These are phyloP conservation scores for Aproaerema taeniolella DNA, from an alignment of 2,888 invertebrate genomes.

Conservation along the genomic window DNA sequence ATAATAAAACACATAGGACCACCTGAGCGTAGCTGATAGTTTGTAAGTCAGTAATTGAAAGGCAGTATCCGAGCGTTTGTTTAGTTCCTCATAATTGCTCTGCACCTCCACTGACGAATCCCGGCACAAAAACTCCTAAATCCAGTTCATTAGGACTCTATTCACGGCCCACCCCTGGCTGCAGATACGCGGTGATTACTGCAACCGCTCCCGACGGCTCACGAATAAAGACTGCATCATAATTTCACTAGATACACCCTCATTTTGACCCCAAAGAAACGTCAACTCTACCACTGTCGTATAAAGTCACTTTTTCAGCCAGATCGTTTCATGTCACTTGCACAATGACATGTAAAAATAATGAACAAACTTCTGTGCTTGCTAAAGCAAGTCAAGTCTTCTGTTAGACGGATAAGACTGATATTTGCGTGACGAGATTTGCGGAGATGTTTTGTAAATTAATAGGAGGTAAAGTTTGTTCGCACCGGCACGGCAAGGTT, in stretches of 20 bases:
- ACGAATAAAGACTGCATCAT: constrained; percentile 78
- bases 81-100: constrained; percentile 73
- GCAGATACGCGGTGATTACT: constrained; percentile 78
- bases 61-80: constrained; percentile 57
- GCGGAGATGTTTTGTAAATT: constrained; percentile 73
- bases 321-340: constrained; percentile 56
- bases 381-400: constrained; percentile 51
- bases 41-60: constrained; percentile 43
- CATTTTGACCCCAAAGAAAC: constrained; percentile 40
- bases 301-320: constrained; percentile 51
- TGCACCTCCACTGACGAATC: constrained; percentile 70
- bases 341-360: constrained; percentile 78
- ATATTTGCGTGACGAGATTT: constrained; percentile 37
- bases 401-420: constrained; percentile 32
- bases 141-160: constrained; percentile 78
- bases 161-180: constrained; percentile 75
- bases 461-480: constrained; percentile 76
- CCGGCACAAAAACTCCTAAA: constrained; percentile 76
- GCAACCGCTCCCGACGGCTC: constrained; percentile 77
- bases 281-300: constrained; percentile 42
- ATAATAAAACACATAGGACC: no score
- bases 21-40: constrained; percentile 21
- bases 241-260: constrained; percentile 76
- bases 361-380: constrained; percentile 67
- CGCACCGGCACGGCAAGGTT: constrained; percentile 71